Evolutionary conservation across 2,888 invertebrate genomes (phyloP).

Genomic region (Dicyrtoma fusca): DNA sequence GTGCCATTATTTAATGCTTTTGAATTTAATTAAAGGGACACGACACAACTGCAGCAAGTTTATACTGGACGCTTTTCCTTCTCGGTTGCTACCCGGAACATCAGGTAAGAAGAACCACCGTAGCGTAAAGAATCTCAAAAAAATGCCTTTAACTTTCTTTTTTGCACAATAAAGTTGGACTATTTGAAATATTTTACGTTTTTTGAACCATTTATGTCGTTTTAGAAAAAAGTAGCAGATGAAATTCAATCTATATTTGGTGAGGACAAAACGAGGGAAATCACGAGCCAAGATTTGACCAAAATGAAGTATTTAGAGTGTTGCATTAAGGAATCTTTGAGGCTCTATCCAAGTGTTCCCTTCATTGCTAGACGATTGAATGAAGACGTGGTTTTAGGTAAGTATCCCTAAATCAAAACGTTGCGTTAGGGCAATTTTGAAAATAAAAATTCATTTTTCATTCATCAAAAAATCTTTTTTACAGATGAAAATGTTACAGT

Average conservation of each 20-base stretch:
- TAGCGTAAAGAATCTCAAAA: slow-evolving; percentile 7
- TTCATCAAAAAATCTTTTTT: background rate
- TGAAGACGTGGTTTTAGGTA: slow-evolving; percentile 58
- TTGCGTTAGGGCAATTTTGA: too few relatives aligned
- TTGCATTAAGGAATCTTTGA: slow-evolving; percentile 60
- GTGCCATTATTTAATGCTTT: background rate
- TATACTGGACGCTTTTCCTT: slow-evolving; percentile 43
- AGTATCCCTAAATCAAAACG: slow-evolving; percentile 2
- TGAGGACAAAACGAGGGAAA: slow-evolving; percentile 59
- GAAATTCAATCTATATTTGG: slow-evolving; percentile 63
- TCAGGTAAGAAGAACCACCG: too few relatives aligned
- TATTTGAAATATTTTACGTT: background rate
- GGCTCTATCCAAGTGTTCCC: slow-evolving; percentile 60
- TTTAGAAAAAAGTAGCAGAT: slow-evolving; percentile 60
- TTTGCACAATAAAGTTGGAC: background rate
- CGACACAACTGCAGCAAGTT: slow-evolving; percentile 44
- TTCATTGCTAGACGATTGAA: slow-evolving; percentile 58
- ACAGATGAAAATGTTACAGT: slow-evolving; percentile 58
- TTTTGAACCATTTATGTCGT: background rate
- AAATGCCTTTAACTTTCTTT: background rate
- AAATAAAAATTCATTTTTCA: background rate
- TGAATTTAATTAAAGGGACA: slow-evolving; percentile 33
- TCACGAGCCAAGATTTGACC: slow-evolving; percentile 61
- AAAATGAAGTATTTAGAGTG: slow-evolving; percentile 60
- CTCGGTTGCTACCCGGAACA: slow-evolving; percentile 46